phyloP scores from a whole-genome alignment of 35 echinoderm and acorn worm genomes.

The Ophioderma brevispina region DNA sequence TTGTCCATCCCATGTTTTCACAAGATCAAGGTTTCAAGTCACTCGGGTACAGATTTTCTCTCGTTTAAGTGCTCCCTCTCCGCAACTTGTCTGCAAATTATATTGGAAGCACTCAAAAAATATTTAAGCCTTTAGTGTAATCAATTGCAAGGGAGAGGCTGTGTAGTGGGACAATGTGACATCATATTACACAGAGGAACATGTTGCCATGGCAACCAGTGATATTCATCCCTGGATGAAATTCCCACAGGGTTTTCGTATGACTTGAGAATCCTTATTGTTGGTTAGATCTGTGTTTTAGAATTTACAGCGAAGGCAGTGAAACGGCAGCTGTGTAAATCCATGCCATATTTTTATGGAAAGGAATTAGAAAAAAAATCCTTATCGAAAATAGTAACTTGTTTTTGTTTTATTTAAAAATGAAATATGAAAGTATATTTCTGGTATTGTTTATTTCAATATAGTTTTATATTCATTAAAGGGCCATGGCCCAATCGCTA shows the following conservation, averaged over 20 bases:
- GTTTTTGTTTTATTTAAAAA: no score
- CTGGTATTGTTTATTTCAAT: no score
- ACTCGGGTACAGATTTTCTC: neutral
- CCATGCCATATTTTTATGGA: no score
- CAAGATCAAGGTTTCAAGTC: neutral
- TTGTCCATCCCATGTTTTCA: neutral
- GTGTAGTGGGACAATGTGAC: slow-evolving; percentile 6
- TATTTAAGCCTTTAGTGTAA: neutral
- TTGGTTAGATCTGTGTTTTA: no score
- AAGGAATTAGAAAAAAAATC: no score
- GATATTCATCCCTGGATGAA: neutral
- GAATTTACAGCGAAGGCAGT: no score
- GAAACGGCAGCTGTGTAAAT: no score
- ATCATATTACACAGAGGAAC: slow-evolving; percentile 1
- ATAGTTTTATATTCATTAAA: no score
- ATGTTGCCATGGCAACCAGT: neutral
- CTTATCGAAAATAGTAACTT: no score
- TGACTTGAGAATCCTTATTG: neutral
- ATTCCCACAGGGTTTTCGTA: neutral
- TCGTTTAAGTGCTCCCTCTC: neutral
- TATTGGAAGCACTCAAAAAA: neutral
- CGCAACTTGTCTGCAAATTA: neutral
- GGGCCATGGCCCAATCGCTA: no score
- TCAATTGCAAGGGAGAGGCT: neutral
- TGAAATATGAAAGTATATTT: no score